Evolutionary conservation across 2,797 vertebrate species (phyloP).

Genomic region (Melanotaenia nigrans): DNA sequence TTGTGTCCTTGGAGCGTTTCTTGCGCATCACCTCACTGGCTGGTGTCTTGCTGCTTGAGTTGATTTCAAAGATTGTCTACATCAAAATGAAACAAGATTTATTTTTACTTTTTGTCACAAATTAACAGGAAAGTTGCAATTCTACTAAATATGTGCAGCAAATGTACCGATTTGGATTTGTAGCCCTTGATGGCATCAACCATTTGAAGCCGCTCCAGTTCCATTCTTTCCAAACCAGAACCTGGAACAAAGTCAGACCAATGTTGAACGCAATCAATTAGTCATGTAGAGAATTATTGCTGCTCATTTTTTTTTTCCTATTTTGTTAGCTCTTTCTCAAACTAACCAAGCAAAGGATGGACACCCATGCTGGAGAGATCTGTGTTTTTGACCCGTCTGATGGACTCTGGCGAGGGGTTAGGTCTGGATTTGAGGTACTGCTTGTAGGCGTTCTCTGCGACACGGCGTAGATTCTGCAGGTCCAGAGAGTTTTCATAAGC

Average conservation of each 20-base stretch:
- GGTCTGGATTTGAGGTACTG: constrained; percentile 94
- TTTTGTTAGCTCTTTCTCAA: not conserved
- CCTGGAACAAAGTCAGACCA: constrained; percentile 73
- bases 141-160: not conserved
- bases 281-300: not conserved
- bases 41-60: constrained; percentile 85
- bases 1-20: constrained; percentile 86
- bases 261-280: not conserved
- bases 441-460: constrained; percentile 92
- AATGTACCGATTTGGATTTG: constrained; percentile 90
- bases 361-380: constrained; percentile 86
- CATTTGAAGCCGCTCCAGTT: constrained; percentile 89
- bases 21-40: constrained; percentile 91
- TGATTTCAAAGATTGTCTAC: constrained; percentile 98
- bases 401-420: constrained; percentile 88
- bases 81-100: not conserved
- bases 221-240: constrained; percentile 84
- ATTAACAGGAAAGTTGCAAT: not conserved
- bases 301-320: not conserved
- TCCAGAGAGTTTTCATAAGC: constrained; percentile 86
- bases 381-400: constrained; percentile 90
- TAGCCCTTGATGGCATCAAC: constrained; percentile 92
- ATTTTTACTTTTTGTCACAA: not conserved
- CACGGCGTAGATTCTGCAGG: constrained; percentile 82
- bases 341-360: constrained; percentile 93